Conservation (phyloP, 2,797 vertebrate genomes). For the Ctenosaura bakeri region DNA sequence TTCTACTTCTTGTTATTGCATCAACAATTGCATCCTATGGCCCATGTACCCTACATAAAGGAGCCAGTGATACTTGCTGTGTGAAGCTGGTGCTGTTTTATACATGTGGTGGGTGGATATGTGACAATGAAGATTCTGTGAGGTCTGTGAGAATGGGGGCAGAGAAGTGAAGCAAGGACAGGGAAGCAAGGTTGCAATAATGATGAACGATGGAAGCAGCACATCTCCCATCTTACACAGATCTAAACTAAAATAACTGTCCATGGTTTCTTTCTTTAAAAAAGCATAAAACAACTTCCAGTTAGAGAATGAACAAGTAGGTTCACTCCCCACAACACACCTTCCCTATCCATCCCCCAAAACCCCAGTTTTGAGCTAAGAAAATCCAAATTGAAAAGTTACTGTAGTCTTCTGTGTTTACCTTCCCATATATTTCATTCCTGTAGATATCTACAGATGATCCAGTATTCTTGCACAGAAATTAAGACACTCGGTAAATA, state of each 20-base stretch:
- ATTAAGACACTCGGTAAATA: background rate
- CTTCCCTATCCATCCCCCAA: background rate
- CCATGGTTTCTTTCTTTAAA: background rate
- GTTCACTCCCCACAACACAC: too few species aligned
- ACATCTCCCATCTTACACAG: too few species aligned
- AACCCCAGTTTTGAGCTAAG: background rate
- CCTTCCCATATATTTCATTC: background rate
- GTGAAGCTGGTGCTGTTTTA: background rate
- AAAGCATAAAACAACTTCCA: background rate
- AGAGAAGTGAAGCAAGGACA: background rate
- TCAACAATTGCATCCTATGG: background rate
- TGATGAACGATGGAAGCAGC: too few species aligned
- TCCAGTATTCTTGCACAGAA: too few species aligned
- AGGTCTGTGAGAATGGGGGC: background rate
- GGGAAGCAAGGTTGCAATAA: background rate
- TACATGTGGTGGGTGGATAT: background rate
- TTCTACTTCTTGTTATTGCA: too few species aligned
- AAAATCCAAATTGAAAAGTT: background rate
- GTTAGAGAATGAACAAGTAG: background rate
- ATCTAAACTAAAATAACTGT: too few species aligned
- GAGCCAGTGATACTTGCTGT: background rate
- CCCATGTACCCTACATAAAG: background rate
- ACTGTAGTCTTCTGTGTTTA: background rate
- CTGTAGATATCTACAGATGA: background rate
- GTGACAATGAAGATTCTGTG: background rate